Base-by-base conservation (phyloP, 2,888 invertebrate genomes). In the Drosophila colorata region DNA sequence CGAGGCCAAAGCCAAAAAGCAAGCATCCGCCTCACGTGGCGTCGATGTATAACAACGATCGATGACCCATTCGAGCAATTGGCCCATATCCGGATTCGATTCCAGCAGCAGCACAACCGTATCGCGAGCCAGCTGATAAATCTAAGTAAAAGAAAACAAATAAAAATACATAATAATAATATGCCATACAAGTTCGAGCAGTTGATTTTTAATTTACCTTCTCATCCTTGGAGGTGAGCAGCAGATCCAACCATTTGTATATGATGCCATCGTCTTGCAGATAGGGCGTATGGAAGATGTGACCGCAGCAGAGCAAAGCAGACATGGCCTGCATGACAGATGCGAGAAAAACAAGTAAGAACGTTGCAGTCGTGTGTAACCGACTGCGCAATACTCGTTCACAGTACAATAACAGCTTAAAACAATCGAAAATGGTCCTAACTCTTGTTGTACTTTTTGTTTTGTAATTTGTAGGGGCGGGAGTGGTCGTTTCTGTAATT, bases 21-120 rank as follows among this genome's bases (percentile, higher is more conserved):
- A 99, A 1, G 98, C 97, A 92, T 99, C 98, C 1, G 99, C 98
- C 38, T 99, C 97, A 74, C 96, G 95, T 2, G 96, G 95, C 7
- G 95, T 93, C 6, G 98, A 98, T 0, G 98, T 99, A 92, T 98
- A 99, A 92, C 99, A 99, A 61, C 98, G 95, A 93, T 99, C 98
- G 49, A 99, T 98, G 0, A 98, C 96, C 99, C 99, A 99, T 93
- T 99, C 99, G 44, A 99, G 93, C 53, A 99, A 93, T 5, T 96
- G 95, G 0, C 97, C 97, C 78, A 97, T 96, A 91, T 98, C 98
- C 0, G 98, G 97, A 93, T 98, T 99, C 89, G 97, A 97, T 92
- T 99, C 99, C 75, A 99, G 93, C 46, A 99, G 93, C 46, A 98
- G 93, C 2, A 99, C 97, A 25, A 99, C 96, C 0, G 98, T 98